Base-by-base conservation (phyloP, 2,888 invertebrate genomes). In the Eupithecia centaureata region DNA sequence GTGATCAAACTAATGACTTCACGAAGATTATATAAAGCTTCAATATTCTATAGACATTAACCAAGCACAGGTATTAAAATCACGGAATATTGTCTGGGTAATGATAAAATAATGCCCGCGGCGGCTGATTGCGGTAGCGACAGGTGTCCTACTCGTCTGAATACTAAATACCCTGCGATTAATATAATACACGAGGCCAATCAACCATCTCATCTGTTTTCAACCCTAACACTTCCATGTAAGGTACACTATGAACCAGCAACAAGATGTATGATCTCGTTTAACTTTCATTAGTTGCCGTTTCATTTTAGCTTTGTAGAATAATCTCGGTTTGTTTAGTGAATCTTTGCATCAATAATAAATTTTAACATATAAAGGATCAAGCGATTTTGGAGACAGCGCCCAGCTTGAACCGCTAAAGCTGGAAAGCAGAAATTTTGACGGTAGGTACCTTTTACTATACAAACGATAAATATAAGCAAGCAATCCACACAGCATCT, bases 71-170 rank as follows among this genome's bases (percentile, higher is more conserved):
- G 80, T 82, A 82, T 82, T 85, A 81, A 84, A 84, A 84, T 81
- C 79, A 81, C 77, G 80, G 80, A 79, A 80, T 83, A 85, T 83
- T 85, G 87, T 86, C 84, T 86, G 77, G 78, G 81, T 86, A 87
- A 87, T 85, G 82, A 81, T 81, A 81, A 86, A 86, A 84, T 87
- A 85, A 87, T 86, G 83, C 81, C 81, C 82, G 81, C 78, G 76
- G 77, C 74, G 83, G 81, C 82, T 86, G 86, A 87, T 87, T 87
- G 86, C 85, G 79, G 67, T 74, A 76, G 79, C 80, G 82, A 83
- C 87, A 86, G 86, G 85, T 86, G 87, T 79, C 78, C 80, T 77
- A 82, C 77, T 82, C 78, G 75, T 76, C 79, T 81, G 86, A 87
- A 87, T 87, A 85, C 82, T 82, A 85, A 87, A 82, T 84, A 82